These are phyloP conservation scores for Gadopsis marmoratus DNA, from an alignment of 2,797 vertebrate species.

Conservation along the genomic window DNA sequence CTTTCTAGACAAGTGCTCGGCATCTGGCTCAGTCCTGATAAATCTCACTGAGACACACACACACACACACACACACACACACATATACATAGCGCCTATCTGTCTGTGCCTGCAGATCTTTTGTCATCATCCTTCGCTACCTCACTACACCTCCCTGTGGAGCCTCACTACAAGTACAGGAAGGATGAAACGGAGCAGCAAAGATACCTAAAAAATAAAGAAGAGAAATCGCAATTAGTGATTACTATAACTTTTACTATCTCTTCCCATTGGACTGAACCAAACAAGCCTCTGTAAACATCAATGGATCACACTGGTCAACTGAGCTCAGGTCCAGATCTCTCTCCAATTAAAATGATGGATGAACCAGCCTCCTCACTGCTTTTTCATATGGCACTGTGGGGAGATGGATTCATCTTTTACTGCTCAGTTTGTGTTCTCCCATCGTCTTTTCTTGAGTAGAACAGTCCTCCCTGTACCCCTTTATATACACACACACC, in stretches of 20 bases:
- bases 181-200: constrained; percentile 20
- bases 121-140: constrained; percentile 59
- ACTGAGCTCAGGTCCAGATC: constrained; percentile 63
- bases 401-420: constrained; percentile 76
- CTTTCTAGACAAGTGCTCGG: constrained; percentile 77
- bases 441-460: constrained; percentile 52
- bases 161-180: constrained; percentile 33
- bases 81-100: constrained; percentile 40
- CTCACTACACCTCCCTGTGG: constrained; percentile 50
- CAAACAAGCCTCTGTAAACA: constrained; percentile 69
- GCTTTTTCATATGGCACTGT: constrained; percentile 66
- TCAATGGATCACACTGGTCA: constrained; percentile 71
- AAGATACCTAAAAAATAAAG: not conserved
- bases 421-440: constrained; percentile 57
- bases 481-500: constrained; percentile 30
- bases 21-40: constrained; percentile 79
- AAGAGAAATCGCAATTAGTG: constrained; percentile 40
- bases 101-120: constrained; percentile 52
- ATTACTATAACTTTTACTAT: constrained; percentile 62
- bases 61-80: constrained; percentile 30
- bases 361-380: constrained; percentile 66
- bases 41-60: constrained; percentile 69
- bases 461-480: constrained; percentile 50
- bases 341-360: constrained; percentile 83
- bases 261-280: constrained; percentile 58